Conservation (phyloP, 2,797 vertebrate species). For the Clarias platycephalus region DNA sequence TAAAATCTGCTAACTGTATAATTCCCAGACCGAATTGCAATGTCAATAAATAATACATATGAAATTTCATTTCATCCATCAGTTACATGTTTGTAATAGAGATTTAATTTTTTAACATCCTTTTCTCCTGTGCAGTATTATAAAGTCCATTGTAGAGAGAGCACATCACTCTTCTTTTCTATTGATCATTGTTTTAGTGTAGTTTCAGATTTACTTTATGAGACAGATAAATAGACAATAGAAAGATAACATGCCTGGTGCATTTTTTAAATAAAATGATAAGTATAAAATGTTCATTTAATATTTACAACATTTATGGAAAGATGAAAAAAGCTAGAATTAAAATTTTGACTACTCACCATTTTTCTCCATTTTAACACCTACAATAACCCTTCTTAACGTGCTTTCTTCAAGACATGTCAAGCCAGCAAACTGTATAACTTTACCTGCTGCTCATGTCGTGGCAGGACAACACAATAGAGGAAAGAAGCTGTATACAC, state of each 20-base stretch:
- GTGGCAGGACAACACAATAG: neutral
- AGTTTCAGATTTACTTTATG: neutral
- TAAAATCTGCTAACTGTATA: neutral
- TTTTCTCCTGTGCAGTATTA: slow-evolving; percentile 40
- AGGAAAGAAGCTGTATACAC: neutral
- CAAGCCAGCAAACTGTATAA: neutral
- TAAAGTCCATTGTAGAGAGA: slow-evolving; percentile 54
- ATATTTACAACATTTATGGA: neutral
- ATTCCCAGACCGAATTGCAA: neutral
- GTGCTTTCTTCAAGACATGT: neutral
- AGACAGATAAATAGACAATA: neutral
- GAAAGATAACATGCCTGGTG: neutral
- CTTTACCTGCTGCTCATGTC: neutral
- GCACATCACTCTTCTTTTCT: slow-evolving; percentile 64
- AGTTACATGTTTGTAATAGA: slow-evolving; percentile 28
- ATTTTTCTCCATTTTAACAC: neutral
- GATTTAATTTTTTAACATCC: slow-evolving; percentile 62
- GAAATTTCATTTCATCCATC: slow-evolving; percentile 75
- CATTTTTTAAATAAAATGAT: neutral
- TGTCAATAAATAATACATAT: slow-evolving; percentile 65
- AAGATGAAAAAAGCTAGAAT: neutral
- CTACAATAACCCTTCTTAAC: neutral
- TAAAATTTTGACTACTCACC: neutral
- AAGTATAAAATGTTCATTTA: slow-evolving; percentile 4
- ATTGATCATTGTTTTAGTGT: slow-evolving; percentile 35